Percentiles rank a stretch among this genome's conserved stretches.
These are phyloP conservation scores for Pterobdella sp. DNA, from an alignment of 2,888 invertebrate species.

Conservation along the genomic window DNA sequence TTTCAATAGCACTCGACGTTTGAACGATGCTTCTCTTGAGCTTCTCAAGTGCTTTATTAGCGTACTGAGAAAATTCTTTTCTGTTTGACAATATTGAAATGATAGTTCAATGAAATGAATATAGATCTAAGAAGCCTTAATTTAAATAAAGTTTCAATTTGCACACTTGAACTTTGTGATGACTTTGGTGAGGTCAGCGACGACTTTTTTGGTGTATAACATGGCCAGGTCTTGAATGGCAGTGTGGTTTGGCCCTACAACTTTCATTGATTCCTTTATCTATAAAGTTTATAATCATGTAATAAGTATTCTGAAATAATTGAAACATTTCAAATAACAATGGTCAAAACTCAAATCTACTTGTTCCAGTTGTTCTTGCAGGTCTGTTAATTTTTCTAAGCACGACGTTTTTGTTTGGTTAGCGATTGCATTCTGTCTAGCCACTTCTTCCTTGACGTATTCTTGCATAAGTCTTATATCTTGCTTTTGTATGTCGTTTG, in stretches of 20 bases:
- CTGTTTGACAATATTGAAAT: too few relatives aligned
- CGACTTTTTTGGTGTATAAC: conserved; percentile 38
- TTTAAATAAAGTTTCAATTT: too few relatives aligned
- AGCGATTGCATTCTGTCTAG: conserved; percentile 42
- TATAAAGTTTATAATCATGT: conserved; percentile 20
- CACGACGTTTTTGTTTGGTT: conserved; percentile 40
- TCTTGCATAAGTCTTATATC: conserved; percentile 45
- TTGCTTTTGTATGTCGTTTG: conserved; percentile 37
- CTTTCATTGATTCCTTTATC: conserved; percentile 37
- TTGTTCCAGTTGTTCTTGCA: conserved; percentile 37
- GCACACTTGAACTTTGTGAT: conserved; percentile 39
- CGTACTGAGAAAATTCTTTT: conserved; percentile 43
- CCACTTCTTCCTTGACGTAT: conserved; percentile 43
- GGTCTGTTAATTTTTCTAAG: conserved; percentile 34
- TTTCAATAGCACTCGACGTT: conserved; percentile 43
- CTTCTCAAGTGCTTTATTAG: conserved; percentile 42
- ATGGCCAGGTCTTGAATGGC: conserved; percentile 37
- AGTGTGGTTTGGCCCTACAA: conserved; percentile 36
- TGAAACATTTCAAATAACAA: too few relatives aligned
- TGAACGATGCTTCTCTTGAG: conserved; percentile 43
- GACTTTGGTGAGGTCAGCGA: conserved; percentile 37
- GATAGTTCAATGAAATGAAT: too few relatives aligned
- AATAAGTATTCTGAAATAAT: too few relatives aligned
- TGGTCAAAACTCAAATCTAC: conserved; percentile 18
- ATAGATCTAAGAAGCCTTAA: too few relatives aligned